These are phyloP conservation scores for Argyrosomus japonicus DNA, from an alignment of 2,113 vertebrate genomes.

Conservation along the genomic window DNA sequence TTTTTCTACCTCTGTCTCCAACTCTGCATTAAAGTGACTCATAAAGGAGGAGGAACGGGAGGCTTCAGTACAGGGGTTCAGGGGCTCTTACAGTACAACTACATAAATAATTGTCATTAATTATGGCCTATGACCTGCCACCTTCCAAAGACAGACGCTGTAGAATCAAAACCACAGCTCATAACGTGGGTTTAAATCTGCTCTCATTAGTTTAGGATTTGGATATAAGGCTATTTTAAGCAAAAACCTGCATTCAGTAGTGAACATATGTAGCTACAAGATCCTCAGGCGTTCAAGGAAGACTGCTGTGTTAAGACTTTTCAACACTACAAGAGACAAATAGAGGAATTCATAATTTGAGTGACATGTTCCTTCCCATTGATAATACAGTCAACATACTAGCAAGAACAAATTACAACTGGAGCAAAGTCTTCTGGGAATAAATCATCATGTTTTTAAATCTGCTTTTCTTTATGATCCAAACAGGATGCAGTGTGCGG, in stretches of 20 bases:
- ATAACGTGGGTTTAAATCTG: background rate
- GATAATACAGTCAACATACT: background rate
- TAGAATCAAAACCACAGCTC: background rate
- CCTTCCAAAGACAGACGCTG: background rate
- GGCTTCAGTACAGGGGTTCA: background rate
- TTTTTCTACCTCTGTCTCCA: background rate
- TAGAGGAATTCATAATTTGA: background rate
- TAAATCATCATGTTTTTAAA: background rate
- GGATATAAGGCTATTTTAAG: background rate
- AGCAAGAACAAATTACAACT: slow-evolving; percentile 1
- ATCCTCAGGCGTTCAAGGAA: background rate
- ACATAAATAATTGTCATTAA: background rate
- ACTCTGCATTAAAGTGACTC: slow-evolving; percentile 30
- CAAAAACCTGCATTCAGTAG: background rate
- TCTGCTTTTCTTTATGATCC: background rate
- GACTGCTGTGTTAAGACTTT: background rate
- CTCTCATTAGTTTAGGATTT: too few relatives aligned
- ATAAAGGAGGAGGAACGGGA: slow-evolving; percentile 27
- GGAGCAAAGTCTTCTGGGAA: background rate
- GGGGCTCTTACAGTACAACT: slow-evolving; percentile 2
- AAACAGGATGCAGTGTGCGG: background rate
- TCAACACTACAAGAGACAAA: background rate
- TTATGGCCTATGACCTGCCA: background rate
- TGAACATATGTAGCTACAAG: background rate
- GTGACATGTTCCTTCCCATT: background rate